Conservation (phyloP, 2,888 invertebrate genomes). For the Shargacucullia verbasci region DNA sequence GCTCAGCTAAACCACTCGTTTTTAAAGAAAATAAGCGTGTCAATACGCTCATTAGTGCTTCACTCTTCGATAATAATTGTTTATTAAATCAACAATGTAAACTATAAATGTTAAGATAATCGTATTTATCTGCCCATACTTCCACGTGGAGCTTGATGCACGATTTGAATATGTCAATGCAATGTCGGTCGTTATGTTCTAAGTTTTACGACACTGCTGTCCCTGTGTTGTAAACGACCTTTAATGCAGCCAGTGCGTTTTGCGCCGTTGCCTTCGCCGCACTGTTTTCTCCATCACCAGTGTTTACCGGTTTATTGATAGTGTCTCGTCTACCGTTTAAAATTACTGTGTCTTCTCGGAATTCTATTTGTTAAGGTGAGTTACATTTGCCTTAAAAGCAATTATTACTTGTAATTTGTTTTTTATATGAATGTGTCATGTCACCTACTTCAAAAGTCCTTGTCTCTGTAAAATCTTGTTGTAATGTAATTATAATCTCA, state of each 20-base stretch:
- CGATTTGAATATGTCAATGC: constrained; percentile 35
- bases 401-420: constrained; percentile 5
- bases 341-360: constrained; percentile 21
- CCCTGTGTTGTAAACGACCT: constrained; percentile 38
- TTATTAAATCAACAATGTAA: constrained; percentile 7
- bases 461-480: constrained; percentile 27
- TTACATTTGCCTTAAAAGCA: constrained; percentile 4
- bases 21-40: no score
- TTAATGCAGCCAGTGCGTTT: constrained; percentile 71
- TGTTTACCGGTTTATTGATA: constrained; percentile 5
- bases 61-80: no score
- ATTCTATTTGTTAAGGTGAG: constrained; percentile 33
- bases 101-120: not conserved
- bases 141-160: constrained; percentile 30
- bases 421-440: constrained; percentile 32
- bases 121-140: constrained; percentile 8
- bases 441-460: constrained; percentile 37
- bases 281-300: constrained; percentile 42
- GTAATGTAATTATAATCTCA: constrained; percentile 4
- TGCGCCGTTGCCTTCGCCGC: constrained; percentile 68
- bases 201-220: constrained; percentile 36
- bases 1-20: no score
- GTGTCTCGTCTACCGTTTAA: constrained; percentile 14
- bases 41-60: no score
- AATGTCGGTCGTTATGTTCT: constrained; percentile 23